These are phyloP conservation scores for Acronicta psi DNA, from an alignment of 2,888 invertebrate species.

Conservation along the genomic window DNA sequence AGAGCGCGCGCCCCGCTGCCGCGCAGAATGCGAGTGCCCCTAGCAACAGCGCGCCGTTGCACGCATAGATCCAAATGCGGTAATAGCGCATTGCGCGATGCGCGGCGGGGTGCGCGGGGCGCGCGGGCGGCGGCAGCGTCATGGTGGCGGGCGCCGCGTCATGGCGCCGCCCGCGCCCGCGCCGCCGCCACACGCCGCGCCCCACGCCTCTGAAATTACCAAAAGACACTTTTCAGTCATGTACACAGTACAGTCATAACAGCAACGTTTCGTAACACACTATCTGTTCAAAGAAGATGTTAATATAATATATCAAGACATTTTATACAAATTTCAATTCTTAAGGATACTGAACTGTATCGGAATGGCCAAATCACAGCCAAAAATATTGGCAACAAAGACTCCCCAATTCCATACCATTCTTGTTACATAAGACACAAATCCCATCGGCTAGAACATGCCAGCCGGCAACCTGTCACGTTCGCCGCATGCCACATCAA, in stretches of 20 bases:
- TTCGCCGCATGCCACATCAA: conserved; percentile 4
- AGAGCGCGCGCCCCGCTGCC: conserved; percentile 92
- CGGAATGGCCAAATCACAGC: not conserved
- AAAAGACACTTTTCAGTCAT: conserved; percentile 21
- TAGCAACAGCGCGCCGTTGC: conserved; percentile 95
- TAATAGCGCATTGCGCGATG: conserved; percentile 93
- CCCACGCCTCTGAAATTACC: conserved; percentile 84
- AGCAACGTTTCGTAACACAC: too few species aligned
- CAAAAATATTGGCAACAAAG: not conserved
- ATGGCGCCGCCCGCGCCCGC: conserved; percentile 88
- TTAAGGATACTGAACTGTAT: too few species aligned
- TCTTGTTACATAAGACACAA: not conserved
- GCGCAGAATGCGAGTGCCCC: conserved; percentile 94
- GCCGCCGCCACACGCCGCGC: conserved; percentile 89
- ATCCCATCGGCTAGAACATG: conserved; percentile 3
- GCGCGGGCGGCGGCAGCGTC: conserved; percentile 90
- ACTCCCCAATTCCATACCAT: too few species aligned
- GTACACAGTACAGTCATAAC: not conserved
- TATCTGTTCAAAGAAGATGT: not conserved
- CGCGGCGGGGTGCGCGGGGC: conserved; percentile 87
- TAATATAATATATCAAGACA: not conserved
- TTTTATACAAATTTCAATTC: not conserved
- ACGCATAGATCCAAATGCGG: conserved; percentile 97
- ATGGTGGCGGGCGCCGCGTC: conserved; percentile 89
- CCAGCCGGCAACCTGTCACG: conserved; percentile 5